Evolutionary conservation across 2,888 invertebrate species (phyloP).

Genomic region (Melanostoma mellinum): DNA sequence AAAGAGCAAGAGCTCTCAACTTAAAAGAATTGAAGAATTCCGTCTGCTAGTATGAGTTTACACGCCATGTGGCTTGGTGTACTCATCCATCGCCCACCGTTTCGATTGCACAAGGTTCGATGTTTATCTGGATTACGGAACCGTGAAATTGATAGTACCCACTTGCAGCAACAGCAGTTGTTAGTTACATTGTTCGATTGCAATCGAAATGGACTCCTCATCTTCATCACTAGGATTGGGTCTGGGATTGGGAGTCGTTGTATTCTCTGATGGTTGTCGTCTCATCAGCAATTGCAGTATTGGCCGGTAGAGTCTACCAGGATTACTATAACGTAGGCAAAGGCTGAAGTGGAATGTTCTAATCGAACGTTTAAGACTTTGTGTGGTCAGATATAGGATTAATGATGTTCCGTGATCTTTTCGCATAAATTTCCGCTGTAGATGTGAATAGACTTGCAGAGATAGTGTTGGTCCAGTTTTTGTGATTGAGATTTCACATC

Average conservation of each 20-base stretch:
- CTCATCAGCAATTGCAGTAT: constrained; percentile 42
- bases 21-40: constrained; percentile 39
- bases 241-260: constrained; percentile 25
- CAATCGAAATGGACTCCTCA: constrained; percentile 70
- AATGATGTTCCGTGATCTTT: constrained; percentile 57
- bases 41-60: neutral
- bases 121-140: constrained; percentile 72
- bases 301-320: constrained; percentile 34
- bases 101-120: constrained; percentile 61
- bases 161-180: constrained; percentile 66
- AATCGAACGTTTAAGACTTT: constrained; percentile 66
- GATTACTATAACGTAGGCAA: constrained; percentile 8
- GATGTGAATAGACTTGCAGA: constrained; percentile 42
- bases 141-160: constrained; percentile 72
- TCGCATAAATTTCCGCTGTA: constrained; percentile 63
- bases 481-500: constrained; percentile 10
- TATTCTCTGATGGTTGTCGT: constrained; percentile 43
- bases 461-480: constrained; percentile 41
- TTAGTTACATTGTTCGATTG: constrained; percentile 71
- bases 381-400: constrained; percentile 68
- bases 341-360: constrained; percentile 46
- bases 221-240: constrained; percentile 50
- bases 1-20: constrained; percentile 6
- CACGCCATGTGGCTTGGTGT: constrained; percentile 1
- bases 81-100: constrained; percentile 54